Percentiles rank a stretch among this genome's conserved stretches.
Evolutionary conservation across 2,888 invertebrate species (phyloP).

Genomic region (Pheosia gnoma): DNA sequence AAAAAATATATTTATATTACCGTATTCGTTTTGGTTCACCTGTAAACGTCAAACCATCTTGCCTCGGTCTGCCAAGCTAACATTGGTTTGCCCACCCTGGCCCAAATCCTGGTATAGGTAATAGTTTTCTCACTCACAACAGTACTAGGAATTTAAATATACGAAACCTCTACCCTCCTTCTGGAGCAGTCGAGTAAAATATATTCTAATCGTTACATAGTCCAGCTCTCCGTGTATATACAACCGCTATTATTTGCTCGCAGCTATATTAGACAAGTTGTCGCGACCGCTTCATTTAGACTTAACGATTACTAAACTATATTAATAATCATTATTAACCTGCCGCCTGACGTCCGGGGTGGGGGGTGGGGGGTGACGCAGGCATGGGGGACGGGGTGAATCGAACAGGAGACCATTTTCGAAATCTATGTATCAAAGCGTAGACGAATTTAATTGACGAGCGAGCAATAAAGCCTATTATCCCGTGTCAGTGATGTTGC

Average conservation of each 20-base stretch:
- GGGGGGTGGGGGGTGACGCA: slow-evolving; percentile 16
- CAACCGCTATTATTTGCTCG: slow-evolving; percentile 68
- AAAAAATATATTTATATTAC: too few relatives aligned
- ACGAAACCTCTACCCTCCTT: too few relatives aligned
- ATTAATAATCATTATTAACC: slow-evolving; percentile 80
- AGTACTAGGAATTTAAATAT: too few relatives aligned
- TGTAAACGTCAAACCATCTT: too few relatives aligned
- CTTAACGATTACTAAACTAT: slow-evolving; percentile 75
- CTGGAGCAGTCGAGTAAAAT: too few relatives aligned
- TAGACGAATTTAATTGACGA: slow-evolving; percentile 68
- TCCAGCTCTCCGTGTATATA: slow-evolving; percentile 40
- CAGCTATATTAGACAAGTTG: slow-evolving; percentile 76
- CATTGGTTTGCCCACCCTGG: too few relatives aligned
- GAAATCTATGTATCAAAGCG: slow-evolving; percentile 62
- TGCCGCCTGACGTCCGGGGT: slow-evolving; percentile 42
- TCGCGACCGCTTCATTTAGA: slow-evolving; percentile 65
- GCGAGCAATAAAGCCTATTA: slow-evolving; percentile 59
- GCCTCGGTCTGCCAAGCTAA: too few relatives aligned
- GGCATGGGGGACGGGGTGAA: slow-evolving; percentile 18
- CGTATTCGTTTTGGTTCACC: too few relatives aligned
- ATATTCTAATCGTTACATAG: slow-evolving; percentile 9
- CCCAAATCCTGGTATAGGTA: too few relatives aligned
- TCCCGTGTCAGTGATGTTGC: slow-evolving; percentile 51
- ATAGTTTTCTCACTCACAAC: too few relatives aligned
- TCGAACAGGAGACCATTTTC: slow-evolving; percentile 39